Evolutionary conservation across 1,140 invertebrate genomes (phyloP).

Genomic region (Drosophila setifemur): DNA sequence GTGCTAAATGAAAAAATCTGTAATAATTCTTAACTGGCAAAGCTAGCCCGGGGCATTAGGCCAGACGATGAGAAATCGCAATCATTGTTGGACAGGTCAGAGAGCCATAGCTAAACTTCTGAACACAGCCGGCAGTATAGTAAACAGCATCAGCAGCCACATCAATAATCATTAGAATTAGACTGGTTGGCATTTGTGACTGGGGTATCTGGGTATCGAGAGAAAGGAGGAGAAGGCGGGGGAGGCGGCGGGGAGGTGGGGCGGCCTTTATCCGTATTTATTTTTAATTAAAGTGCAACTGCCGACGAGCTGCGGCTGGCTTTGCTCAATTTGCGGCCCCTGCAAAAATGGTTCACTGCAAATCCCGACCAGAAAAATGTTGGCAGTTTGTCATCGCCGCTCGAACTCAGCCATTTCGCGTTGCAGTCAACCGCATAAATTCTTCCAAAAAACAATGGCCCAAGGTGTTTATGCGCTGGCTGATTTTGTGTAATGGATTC

Average conservation of each 20-base stretch:
- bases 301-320: slow-evolving; percentile 60
- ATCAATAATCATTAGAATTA: slow-evolving; percentile 62
- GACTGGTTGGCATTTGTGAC: slow-evolving; percentile 28
- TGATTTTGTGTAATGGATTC: slow-evolving; percentile 1
- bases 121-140: slow-evolving; percentile 3
- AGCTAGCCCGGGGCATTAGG: background rate
- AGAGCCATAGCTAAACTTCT: background rate
- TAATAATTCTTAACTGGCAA: slow-evolving; percentile 1
- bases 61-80: slow-evolving; percentile 1
- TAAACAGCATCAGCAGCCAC: slow-evolving; percentile 22
- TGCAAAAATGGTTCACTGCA: slow-evolving; percentile 16
- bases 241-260: background rate
- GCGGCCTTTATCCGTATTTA: slow-evolving; percentile 40
- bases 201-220: background rate
- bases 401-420: slow-evolving; percentile 34
- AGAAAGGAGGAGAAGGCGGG: background rate
- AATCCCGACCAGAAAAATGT: slow-evolving; percentile 6
- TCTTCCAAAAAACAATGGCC: slow-evolving; percentile 9
- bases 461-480: slow-evolving; percentile 12
- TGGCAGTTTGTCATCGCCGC: slow-evolving; percentile 29
- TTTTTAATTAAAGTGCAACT: slow-evolving; percentile 70
- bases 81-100: slow-evolving; percentile 22
- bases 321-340: slow-evolving; percentile 63
- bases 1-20: slow-evolving; percentile 7
- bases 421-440: slow-evolving; percentile 36